phyloP scores from a whole-genome alignment of 1,140 invertebrate genomes.

The Chlorops oryzae region DNA sequence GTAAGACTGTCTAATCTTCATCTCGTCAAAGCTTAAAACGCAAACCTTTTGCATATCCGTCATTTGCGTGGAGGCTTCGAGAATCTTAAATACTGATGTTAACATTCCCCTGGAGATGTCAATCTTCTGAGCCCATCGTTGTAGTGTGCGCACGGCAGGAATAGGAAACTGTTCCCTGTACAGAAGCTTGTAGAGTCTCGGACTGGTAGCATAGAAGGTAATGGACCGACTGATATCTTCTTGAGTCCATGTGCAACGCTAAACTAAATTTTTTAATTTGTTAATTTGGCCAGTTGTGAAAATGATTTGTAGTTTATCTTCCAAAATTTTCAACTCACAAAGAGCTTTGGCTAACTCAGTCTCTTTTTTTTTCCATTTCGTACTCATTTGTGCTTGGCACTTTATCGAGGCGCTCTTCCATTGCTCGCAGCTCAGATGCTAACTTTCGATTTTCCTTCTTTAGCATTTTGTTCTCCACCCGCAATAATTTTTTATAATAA shows the following conservation, averaged over 20 bases:
- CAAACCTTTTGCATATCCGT: not conserved
- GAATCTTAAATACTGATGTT: not conserved
- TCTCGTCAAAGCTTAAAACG: not conserved
- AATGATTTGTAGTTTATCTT: too few relatives aligned
- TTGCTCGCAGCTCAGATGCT: too few relatives aligned
- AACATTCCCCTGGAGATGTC: not conserved
- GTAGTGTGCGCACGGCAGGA: not conserved
- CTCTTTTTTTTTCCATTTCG: too few relatives aligned
- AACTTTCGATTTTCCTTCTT: too few relatives aligned
- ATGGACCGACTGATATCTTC: not conserved
- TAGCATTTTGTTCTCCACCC: too few relatives aligned
- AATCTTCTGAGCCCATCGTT: not conserved
- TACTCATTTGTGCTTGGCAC: too few relatives aligned
- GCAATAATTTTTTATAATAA: too few relatives aligned
- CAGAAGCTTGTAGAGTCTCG: not conserved
- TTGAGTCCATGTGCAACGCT: not conserved
- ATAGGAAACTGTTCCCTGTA: not conserved
- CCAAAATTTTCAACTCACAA: too few relatives aligned
- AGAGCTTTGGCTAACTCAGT: too few relatives aligned
- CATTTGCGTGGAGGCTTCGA: not conserved
- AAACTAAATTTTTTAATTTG: not conserved
- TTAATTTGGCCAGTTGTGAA: not conserved
- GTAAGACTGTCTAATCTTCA: not conserved
- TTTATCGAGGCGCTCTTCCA: too few relatives aligned
- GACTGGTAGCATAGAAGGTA: not conserved